A percentile compares a stretch with the other conserved stretches of the same genome.
Evolutionary conservation across 2,888 invertebrate species (phyloP).

Genomic region (Malthinus seriepunctatus): DNA sequence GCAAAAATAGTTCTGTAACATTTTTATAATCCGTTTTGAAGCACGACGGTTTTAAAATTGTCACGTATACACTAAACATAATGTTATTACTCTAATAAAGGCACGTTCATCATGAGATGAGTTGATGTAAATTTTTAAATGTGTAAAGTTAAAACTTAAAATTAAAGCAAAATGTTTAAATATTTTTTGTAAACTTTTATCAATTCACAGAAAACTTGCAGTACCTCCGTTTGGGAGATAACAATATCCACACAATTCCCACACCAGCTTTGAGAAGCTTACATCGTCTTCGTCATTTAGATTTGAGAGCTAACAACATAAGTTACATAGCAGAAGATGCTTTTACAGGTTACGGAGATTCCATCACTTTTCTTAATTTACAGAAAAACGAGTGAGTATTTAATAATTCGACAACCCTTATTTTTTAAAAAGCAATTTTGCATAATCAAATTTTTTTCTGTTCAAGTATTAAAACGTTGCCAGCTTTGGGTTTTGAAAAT

Average conservation of each 20-base stretch:
- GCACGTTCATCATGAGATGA: too few species aligned
- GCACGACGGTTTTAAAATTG: too few species aligned
- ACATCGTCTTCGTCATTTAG: constrained; percentile 85
- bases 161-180: neutral
- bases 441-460: constrained; percentile 7
- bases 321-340: constrained; percentile 82
- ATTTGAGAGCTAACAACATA: constrained; percentile 87
- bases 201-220: constrained; percentile 78
- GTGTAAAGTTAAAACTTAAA: neutral
- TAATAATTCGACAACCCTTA: neutral
- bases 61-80: too few species aligned
- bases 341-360: constrained; percentile 86
- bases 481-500: constrained; percentile 84
- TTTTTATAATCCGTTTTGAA: too few species aligned
- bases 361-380: constrained; percentile 88
- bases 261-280: constrained; percentile 81
- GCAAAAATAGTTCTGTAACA: too few species aligned
- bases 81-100: too few species aligned
- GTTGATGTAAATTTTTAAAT: too few species aligned
- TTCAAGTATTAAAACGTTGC: constrained; percentile 77
- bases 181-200: constrained; percentile 7
- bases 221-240: constrained; percentile 86
- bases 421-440: neutral
- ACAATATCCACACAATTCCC: constrained; percentile 83
- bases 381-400: constrained; percentile 86